A percentile compares a stretch with the other conserved stretches of the same genome.
phyloP scores from a whole-genome alignment of 2,888 invertebrate species.

The Tyria jacobaeae region DNA sequence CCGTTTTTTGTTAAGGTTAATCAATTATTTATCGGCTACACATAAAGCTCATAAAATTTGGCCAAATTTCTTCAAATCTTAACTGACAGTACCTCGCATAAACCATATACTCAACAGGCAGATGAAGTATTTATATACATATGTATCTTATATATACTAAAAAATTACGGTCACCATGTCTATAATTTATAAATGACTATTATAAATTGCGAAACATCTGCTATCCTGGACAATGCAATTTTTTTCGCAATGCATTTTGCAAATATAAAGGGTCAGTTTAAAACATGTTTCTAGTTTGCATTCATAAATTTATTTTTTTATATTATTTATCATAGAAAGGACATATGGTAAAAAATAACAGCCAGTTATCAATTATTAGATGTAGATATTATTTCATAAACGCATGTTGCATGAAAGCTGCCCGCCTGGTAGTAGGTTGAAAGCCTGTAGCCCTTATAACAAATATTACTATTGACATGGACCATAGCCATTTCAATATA shows the following conservation, averaged over 20 bases:
- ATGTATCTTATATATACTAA: constrained; percentile 8
- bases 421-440: no score
- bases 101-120: background rate
- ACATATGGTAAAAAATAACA: constrained; percentile 10
- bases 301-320: constrained; percentile 56
- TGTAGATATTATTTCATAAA: no score
- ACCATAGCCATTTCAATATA: no score
- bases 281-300: constrained; percentile 72
- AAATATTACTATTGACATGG: no score
- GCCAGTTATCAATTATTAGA: background rate
- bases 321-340: constrained; percentile 24
- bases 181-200: constrained; percentile 51
- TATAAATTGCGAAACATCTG: constrained; percentile 70
- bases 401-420: no score
- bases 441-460: no score
- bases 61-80: no score
- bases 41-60: no score
- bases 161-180: constrained; percentile 55
- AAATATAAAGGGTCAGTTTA: constrained; percentile 58
- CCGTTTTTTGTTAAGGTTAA: no score
- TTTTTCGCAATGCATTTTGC: constrained; percentile 73
- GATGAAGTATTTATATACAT: no score
- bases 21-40: no score
- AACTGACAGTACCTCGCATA: background rate
- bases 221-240: constrained; percentile 69